Evolutionary conservation across 2,797 vertebrate genomes (phyloP), one percentile per base, ranked within the genome.

Genomic region (Brachymystax lenok): DNA sequence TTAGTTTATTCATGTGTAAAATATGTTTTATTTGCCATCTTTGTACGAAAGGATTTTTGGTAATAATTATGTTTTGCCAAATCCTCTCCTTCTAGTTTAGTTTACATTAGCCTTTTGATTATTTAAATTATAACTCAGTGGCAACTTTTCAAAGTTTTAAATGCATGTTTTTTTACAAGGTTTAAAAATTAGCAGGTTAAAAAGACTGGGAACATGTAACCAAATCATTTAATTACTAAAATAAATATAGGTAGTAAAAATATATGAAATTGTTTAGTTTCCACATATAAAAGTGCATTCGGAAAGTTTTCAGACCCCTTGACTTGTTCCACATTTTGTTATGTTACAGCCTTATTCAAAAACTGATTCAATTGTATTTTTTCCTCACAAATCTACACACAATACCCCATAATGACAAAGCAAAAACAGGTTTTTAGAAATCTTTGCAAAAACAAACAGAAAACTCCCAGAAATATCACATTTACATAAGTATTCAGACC

Each of bases 1-100:
- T 71, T 80, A 86, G 80, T 79, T 77, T 84, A 88, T 66, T 61
- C 19, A 46, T 74, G 67, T 79, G 30, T 54, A 68, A 76, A 74
- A 79, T 74, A 68, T 64, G 75, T 69, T 52, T 63, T 3, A 24
- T 86, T 86, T 84, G 86, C 87, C 46, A 35, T 83, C 80, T 84
- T 82, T 85, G 86, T 74, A 78, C 79, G 79, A 33, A 66, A 16
- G 63, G 69, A 71, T 66, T 69, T 61, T 46, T 13, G 40, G 1
- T 12, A 46, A 46, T 46, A 46, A 46, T 46, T 12, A 13, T 46
- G 10, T 12, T 46, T 46, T 12, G 40, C 10, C 40, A 46, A 46
- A 46, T 46, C 3, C 40, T 46, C 10, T 46, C 40, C 40, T 46
- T 46, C 64, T 77, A 82, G 59, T 67, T 46, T 79, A 30, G 46